phyloP scores from a whole-genome alignment of 92 coral and sea anemone genomes.

The Zoanthus sansibaricus region DNA sequence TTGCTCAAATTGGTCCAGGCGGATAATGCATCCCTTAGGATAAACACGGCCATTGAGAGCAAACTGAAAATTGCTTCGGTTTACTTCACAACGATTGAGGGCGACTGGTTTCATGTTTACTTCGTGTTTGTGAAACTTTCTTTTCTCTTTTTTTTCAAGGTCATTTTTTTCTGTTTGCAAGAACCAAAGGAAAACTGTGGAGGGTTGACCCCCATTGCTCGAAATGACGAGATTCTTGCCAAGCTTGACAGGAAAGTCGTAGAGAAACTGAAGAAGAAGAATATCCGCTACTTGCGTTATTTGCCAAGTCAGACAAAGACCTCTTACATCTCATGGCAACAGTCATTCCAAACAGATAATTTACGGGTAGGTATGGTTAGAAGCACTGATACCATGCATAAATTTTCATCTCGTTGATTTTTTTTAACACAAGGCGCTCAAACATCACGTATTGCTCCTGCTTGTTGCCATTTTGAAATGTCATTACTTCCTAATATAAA shows the following conservation, averaged over 20 bases:
- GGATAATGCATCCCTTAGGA: background rate
- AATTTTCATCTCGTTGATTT: too few species aligned
- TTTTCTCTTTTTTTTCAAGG: slow-evolving; percentile 42
- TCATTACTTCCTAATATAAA: too few species aligned
- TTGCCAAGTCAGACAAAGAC: slow-evolving; percentile 64
- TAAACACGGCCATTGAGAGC: background rate
- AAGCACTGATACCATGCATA: too few species aligned
- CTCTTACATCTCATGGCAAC: slow-evolving; percentile 85
- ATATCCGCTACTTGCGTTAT: slow-evolving; percentile 78
- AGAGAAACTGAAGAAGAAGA: slow-evolving; percentile 61
- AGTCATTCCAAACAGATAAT: slow-evolving; percentile 74
- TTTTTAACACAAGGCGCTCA: too few species aligned
- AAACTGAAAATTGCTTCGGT: background rate
- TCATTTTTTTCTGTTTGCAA: slow-evolving; percentile 74
- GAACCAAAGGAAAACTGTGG: slow-evolving; percentile 80
- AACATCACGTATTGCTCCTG: too few species aligned
- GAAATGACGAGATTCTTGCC: slow-evolving; percentile 74
- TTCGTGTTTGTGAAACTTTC: background rate
- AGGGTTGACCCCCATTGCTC: slow-evolving; percentile 81
- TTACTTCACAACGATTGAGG: background rate
- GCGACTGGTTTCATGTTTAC: background rate
- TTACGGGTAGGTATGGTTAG: slow-evolving; percentile 53
- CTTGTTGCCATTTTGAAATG: too few species aligned
- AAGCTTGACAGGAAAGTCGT: slow-evolving; percentile 76
- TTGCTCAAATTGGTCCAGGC: background rate